phyloP scores from a whole-genome alignment of 2,113 vertebrate genomes.

The Ciconia maguari region DNA sequence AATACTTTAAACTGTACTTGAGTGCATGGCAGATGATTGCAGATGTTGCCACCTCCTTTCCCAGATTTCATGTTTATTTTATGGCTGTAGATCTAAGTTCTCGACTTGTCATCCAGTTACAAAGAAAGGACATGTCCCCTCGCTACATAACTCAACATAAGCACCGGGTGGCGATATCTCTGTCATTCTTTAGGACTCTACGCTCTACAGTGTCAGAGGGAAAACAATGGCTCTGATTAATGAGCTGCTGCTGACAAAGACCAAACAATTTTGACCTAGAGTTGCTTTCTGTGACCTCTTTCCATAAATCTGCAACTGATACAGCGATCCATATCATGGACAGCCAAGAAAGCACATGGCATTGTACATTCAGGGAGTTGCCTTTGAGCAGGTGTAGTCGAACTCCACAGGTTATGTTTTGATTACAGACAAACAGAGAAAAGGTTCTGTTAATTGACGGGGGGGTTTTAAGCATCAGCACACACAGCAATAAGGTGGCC shows the following conservation, averaged over 20 bases:
- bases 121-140: neutral
- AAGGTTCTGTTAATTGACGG: neutral
- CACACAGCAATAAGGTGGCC: neutral
- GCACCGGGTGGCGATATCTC: neutral
- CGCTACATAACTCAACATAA: neutral
- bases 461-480: neutral
- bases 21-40: conserved; percentile 35
- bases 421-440: neutral
- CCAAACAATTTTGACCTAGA: conserved; percentile 35
- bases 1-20: conserved; percentile 30
- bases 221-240: conserved; percentile 45
- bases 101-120: neutral
- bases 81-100: neutral
- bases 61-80: conserved; percentile 45
- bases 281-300: conserved; percentile 4
- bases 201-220: neutral
- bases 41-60: conserved; percentile 58
- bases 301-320: conserved; percentile 20
- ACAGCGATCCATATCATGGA: rapidly evolving
- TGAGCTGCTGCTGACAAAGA: neutral
- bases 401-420: neutral
- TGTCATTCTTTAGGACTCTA: neutral
- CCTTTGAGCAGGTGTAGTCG: neutral
- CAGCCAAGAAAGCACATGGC: neutral
- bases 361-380: neutral